Evolutionary conservation across 2,888 invertebrate genomes (phyloP).

Genomic region (Polydesmus complanatus): DNA sequence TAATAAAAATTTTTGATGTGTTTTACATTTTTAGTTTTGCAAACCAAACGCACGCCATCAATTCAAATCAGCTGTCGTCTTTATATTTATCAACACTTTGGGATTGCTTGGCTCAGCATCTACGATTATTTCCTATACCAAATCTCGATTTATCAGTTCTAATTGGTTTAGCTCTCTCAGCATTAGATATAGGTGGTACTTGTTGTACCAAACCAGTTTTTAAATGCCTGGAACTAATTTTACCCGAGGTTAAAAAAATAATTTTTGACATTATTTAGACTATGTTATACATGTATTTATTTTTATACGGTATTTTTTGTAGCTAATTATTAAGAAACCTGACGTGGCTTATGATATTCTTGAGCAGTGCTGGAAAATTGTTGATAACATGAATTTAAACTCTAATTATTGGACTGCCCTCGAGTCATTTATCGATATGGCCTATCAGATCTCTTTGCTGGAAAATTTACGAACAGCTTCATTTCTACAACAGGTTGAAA

Average conservation of each 20-base stretch:
- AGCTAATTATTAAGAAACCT: background rate
- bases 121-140: background rate
- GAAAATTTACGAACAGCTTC: background rate
- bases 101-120: background rate
- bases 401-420: background rate
- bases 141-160: background rate
- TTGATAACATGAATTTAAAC: constrained; percentile 1
- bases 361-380: constrained; percentile 3
- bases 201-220: constrained; percentile 3
- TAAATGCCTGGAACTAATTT: constrained; percentile 3
- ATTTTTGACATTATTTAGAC: background rate
- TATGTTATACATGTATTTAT: background rate
- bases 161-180: background rate
- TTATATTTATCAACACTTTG: constrained; percentile 3
- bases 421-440: constrained; percentile 8
- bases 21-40: constrained; percentile 8
- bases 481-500: background rate
- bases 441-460: constrained; percentile 1
- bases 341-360: background rate
- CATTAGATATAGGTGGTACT: constrained; percentile 3
- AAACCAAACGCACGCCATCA: background rate
- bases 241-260: constrained; percentile 7
- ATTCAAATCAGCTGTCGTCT: background rate
- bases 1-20: background rate
- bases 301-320: background rate